phyloP scores from a whole-genome alignment of 2,797 vertebrate species.

The Poeciliopsis presidionis region DNA sequence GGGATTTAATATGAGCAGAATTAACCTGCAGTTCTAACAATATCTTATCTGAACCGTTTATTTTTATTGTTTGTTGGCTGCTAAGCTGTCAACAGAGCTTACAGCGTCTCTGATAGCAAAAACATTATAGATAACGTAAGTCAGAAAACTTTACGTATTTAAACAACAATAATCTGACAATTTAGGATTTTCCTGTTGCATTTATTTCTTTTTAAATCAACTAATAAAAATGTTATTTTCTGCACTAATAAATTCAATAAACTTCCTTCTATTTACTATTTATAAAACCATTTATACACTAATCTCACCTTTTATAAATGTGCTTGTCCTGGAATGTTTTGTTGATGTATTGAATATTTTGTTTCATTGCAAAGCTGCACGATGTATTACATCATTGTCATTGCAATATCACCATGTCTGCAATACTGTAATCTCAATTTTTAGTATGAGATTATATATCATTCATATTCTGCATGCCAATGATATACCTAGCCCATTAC shows the following conservation, averaged over 20 bases:
- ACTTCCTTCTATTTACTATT: not conserved
- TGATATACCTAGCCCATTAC: not conserved
- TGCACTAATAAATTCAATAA: not conserved
- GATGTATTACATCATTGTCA: not conserved
- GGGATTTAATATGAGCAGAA: not conserved
- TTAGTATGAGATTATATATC: not conserved
- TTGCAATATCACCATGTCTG: not conserved
- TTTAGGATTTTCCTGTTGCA: not conserved
- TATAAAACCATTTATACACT: not conserved
- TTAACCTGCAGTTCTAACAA: not conserved
- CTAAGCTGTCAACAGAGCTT: not conserved
- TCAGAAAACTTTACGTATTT: not conserved
- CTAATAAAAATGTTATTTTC: not conserved
- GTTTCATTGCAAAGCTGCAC: not conserved
- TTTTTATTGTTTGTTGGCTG: not conserved
- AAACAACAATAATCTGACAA: not conserved
- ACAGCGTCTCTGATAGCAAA: not conserved
- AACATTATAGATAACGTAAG: not conserved
- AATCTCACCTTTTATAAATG: not conserved
- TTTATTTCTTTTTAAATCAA: not conserved
- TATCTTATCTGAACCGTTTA: not conserved
- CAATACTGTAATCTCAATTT: not conserved
- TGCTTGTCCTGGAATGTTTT: not conserved
- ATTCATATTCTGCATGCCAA: not conserved
- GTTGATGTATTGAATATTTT: not conserved